Evolutionary conservation across 2,888 invertebrate species (phyloP), one percentile per base, ranked within the genome.

Genomic region (Rhabditoides inermis): DNA sequence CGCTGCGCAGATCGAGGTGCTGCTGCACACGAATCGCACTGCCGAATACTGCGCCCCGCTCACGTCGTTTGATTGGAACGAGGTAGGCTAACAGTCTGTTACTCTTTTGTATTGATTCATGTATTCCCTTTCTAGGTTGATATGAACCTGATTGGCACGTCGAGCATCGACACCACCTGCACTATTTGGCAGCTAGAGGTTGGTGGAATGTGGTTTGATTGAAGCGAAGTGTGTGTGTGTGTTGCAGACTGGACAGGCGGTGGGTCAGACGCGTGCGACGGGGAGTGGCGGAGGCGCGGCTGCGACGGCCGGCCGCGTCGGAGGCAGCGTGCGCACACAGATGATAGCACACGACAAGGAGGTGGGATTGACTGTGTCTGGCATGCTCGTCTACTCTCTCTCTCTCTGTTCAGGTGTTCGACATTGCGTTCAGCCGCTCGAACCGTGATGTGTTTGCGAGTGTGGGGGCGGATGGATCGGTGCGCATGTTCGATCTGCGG

Each of bases 1-100:
- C 51, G 51, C 46, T 78, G 90, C 90, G 0, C 84, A 90, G 47
- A 83, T 95, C 60, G 98, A 98, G 78, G 94, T 92, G 78, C 88
- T 98, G 1, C 82, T 98, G 0, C 98, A 98, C 78, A 98, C 95
- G 81, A 98, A 99, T 79, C 94, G 98, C 79, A 95, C 94, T 77
- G 94, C 94, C 0, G 95, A 98, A 79, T 99, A 98, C 79, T 99
- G 98, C 81, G 98, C 98, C 0, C 98, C 98, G 0, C 81, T 99
- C 39, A 98, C 98, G 0, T 94, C 94, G 10, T 98, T 99, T 74
- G 98, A 99, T 78, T 98, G 98, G 98, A 99, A 98, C 77, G 95
- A 98, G 37, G 10, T 32, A 32, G 15, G 10, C 15, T 32, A 12
- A 12, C 7, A 32, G 15, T 12, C 32, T 12, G 15, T 32, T 32